Evolutionary conservation across 2,888 invertebrate genomes (phyloP), one percentile per base, ranked within the genome.

Genomic region (Salpingus planirostris): DNA sequence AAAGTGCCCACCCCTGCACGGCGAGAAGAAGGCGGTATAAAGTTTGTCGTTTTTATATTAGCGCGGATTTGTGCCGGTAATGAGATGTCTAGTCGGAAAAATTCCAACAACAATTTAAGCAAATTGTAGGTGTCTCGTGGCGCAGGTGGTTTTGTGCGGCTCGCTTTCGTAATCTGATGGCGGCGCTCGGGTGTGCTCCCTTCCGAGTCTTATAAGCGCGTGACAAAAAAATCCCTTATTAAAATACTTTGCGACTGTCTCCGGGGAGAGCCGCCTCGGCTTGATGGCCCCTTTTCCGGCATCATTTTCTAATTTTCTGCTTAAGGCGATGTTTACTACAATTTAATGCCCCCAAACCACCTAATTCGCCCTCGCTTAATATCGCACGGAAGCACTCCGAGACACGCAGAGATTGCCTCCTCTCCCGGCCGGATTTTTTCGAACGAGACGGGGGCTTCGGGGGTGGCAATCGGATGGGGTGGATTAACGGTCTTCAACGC

Each of bases 161-260:
- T 43, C 37, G 47, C 42, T 42, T 42, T 11, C 34, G 52, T 55
- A 60, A 59, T 59, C 60, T 49, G n/a, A n/a, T n/a, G n/a, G n/a
- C n/a, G n/a, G n/a, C n/a, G 41, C 46, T 45, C 47, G 5, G 18
- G 44, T 46, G 46, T 52, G 52, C 53, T n/a, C n/a, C 48, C 46
- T 46, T 46, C 41, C 42, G 47, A 47, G 48, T 47, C 54, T 52
- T 55, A n/a, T n/a, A 54, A 52, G 54, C 52, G 57, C 47, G 50
- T 54, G 60, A 60, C 59, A 59, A 59, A 60, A 60, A 60, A 60
- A 59, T 58, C 57, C 55, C 57, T 57, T 58, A 58, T 59, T 60
- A 59, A 59, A 59, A 59, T 58, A 56, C 55, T 57, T 53, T 50
- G 48, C 53, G 45, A 52, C 41, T 46, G 48, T 50, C 56, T 50